Evolutionary conservation across 2,888 invertebrate species (phyloP).

Genomic region (Melinopterus prodromus): DNA sequence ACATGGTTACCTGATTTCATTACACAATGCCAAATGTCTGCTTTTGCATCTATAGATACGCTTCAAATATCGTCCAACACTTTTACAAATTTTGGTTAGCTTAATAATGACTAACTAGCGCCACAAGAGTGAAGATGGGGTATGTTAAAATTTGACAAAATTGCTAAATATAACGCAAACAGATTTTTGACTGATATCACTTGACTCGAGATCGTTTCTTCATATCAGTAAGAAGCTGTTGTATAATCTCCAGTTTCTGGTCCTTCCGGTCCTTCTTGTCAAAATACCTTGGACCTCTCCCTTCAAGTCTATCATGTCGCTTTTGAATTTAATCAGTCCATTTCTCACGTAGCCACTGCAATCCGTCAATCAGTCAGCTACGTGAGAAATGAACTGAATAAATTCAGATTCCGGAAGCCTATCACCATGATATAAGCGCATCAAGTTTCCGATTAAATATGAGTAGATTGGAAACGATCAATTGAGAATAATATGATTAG

Average conservation of each 20-base stretch:
- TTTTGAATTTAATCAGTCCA: constrained; percentile 20
- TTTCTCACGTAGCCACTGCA: constrained; percentile 14
- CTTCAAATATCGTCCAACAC: too few relatives aligned
- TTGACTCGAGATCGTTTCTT: neutral
- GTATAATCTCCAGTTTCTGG: constrained; percentile 28
- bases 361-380: neutral
- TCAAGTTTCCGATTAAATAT: neutral
- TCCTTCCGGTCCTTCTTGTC: constrained; percentile 58
- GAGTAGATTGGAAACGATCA: neutral
- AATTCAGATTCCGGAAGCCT: constrained; percentile 14
- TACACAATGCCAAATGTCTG: too few relatives aligned
- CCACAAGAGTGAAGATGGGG: too few relatives aligned
- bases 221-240: constrained; percentile 23
- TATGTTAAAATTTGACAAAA: too few relatives aligned
- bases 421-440: constrained; percentile 13
- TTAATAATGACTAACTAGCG: too few relatives aligned
- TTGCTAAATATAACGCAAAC: too few relatives aligned
- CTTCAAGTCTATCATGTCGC: constrained; percentile 21
- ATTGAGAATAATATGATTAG: constrained; percentile 12
- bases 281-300: constrained; percentile 37
- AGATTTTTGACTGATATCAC: too few relatives aligned
- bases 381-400: too few relatives aligned
- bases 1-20: too few relatives aligned
- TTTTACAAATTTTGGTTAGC: too few relatives aligned
- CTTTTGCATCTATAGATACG: too few relatives aligned